A percentile compares a stretch with the other conserved stretches of the same genome.
Conservation (phyloP, 2,888 invertebrate genomes). For the Drosophila siamana region DNA sequence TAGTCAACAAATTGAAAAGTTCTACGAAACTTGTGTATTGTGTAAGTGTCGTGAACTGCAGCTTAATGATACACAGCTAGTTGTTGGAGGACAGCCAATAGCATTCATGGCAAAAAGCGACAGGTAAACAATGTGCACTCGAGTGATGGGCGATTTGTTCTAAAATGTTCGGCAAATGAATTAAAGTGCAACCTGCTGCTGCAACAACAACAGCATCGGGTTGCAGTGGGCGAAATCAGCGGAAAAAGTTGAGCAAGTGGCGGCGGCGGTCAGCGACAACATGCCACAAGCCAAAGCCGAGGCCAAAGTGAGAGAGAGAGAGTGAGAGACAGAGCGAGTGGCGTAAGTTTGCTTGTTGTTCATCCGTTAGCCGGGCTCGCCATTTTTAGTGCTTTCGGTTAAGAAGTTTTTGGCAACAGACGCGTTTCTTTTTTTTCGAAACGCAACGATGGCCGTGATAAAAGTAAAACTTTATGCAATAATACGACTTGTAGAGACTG, state of each 20-base stretch:
- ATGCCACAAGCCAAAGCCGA: constrained; percentile 47
- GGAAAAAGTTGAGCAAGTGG: constrained; percentile 1
- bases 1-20: too few relatives aligned
- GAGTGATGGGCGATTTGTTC: constrained; percentile 12
- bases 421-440: constrained; percentile 20
- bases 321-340: constrained; percentile 38
- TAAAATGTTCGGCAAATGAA: constrained; percentile 24
- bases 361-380: constrained; percentile 32
- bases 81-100: constrained; percentile 2
- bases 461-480: constrained; percentile 75
- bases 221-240: not conserved
- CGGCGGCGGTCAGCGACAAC: constrained; percentile 34
- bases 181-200: constrained; percentile 23
- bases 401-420: constrained; percentile 45
- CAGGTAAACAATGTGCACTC: not conserved
- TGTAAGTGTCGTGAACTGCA: not conserved
- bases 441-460: constrained; percentile 50
- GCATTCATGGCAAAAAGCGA: not conserved
- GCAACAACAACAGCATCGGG: not conserved
- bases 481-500: constrained; percentile 46
- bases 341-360: constrained; percentile 48
- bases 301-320: too few relatives aligned
- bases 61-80: not conserved
- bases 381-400: constrained; percentile 43
- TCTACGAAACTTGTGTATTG: not conserved